phyloP scores from a whole-genome alignment of 1,140 invertebrate genomes.

The Phthorimaea operculella region DNA sequence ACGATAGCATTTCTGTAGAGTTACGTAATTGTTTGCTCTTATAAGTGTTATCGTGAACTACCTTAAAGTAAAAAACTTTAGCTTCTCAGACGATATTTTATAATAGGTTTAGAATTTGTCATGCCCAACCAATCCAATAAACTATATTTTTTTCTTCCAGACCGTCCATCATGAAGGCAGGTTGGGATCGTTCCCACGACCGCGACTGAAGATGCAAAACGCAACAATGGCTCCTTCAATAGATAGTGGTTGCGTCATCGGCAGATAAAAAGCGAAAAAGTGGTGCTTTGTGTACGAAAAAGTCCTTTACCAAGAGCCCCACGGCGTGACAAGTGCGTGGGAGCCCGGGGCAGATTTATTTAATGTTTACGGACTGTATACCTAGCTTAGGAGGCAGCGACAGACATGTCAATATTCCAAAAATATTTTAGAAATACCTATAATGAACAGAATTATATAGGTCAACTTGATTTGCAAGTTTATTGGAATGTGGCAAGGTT shows the following conservation, averaged over 20 bases:
- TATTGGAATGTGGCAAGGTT: no score
- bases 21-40: no score
- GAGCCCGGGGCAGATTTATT: conserved; percentile 14
- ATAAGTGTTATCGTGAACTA: no score
- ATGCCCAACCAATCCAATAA: not conserved
- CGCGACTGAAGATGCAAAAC: conserved; percentile 46
- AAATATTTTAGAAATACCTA: no score
- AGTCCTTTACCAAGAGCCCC: conserved; percentile 11
- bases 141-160: conserved; percentile 21
- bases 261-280: conserved; percentile 43
- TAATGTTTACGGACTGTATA: not conserved
- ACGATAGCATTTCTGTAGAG: not conserved
- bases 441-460: no score
- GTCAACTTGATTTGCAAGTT: no score
- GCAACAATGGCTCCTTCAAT: conserved; percentile 25
- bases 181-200: conserved; percentile 39
- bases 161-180: conserved; percentile 9
- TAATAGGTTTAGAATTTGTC: conserved; percentile 16
- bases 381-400: no score
- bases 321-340: conserved; percentile 48
- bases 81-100: not conserved
- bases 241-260: conserved; percentile 33
- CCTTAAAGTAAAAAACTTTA: no score
- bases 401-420: no score
- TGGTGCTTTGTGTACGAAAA: conserved; percentile 14